Evolutionary conservation across 2,113 vertebrate genomes (phyloP), one percentile per base, ranked within the genome.

Genomic region (Pavo muticus): DNA sequence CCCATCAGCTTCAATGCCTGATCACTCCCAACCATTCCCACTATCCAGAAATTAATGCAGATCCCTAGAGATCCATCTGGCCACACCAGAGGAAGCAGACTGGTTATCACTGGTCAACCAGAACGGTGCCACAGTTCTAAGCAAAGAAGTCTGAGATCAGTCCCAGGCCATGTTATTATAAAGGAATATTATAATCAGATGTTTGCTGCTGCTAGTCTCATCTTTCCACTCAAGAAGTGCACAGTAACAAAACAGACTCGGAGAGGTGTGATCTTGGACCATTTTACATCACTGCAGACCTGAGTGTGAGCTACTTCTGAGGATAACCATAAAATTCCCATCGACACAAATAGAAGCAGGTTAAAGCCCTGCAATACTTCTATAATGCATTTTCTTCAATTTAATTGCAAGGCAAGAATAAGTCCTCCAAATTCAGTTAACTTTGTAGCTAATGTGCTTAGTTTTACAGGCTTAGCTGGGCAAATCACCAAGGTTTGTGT

Each of bases 231-330:
- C 85, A 42, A 24, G 47, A 45, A 73, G 37, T 2, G 15, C 52
- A 35, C 25, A 30, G 9, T 10, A 47, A 23, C 27, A 60, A 86
- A 80, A 5, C 45, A 42, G 54, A 50, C 23, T 50, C 8, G 0
- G 39, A 70, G 37, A 74, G 17, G 9, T 24, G 2, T 52, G 19
- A 10, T 73, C 19, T 64, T 42, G 40, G 37, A 48, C 57, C 25
- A 21, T 14, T 0, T 0, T 9, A 48, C 6, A 5, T 32, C 23
- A 24, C 70, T 47, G 48, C 40, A 52, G 40, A 47, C 30, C 68
- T 70, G n/a, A 90, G 40, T 83, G 40, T 40, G n/a, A 59, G 24
- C 44, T 90, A 47, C 79, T 79, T 20, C 67, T 48, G 68, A 80
- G 52, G 5, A 30, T 5, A 59, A 57, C 37, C 17, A 78, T 11